phyloP scores from a whole-genome alignment of 2,113 vertebrate species.

The Ctenodactylus gundi region DNA sequence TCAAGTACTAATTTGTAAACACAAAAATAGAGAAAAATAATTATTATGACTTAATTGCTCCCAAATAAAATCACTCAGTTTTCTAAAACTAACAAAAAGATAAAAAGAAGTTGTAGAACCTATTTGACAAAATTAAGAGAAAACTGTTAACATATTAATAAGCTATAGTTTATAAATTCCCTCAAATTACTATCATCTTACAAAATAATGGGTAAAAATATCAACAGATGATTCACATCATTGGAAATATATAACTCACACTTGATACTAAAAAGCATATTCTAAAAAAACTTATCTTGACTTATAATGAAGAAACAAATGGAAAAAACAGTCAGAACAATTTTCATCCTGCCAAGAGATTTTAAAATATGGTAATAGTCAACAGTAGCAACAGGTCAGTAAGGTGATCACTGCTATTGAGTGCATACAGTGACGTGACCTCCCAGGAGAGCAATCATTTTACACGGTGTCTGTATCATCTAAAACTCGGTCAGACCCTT shows the following conservation, averaged over 20 bases:
- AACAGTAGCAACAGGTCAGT: background rate
- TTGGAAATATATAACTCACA: background rate
- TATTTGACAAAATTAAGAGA: background rate
- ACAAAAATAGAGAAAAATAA: background rate
- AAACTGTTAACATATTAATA: background rate
- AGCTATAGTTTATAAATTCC: background rate
- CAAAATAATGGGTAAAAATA: background rate
- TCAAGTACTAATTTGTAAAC: background rate
- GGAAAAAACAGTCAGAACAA: background rate
- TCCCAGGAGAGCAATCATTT: background rate
- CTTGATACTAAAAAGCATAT: background rate
- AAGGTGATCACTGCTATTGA: background rate
- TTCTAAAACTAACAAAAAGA: background rate
- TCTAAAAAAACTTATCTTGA: background rate
- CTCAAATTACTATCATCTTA: background rate
- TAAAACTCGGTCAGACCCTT: background rate
- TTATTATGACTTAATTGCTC: background rate
- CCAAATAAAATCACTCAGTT: background rate
- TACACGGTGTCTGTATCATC: background rate
- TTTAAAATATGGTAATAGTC: background rate
- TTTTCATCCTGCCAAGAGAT: background rate
- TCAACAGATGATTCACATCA: background rate
- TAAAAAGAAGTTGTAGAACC: background rate
- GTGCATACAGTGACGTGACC: background rate
- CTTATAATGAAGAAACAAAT: background rate